Evolutionary conservation across 2,797 vertebrate species (phyloP), one percentile per base, ranked within the genome.

Genomic region (Bradypodion ventrale): DNA sequence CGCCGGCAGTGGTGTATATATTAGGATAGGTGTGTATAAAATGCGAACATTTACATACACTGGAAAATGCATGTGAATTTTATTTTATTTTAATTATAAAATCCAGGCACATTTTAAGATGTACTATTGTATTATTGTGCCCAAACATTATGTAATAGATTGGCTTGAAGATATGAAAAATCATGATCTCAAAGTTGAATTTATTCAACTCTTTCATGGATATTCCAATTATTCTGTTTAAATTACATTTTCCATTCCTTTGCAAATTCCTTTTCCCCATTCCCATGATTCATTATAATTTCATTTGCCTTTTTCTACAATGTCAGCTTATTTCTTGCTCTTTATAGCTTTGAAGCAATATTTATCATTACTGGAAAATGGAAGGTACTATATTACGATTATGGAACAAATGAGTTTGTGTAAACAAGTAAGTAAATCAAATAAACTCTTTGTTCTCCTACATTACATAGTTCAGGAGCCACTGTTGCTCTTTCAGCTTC

Each of bases 401-500:
- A 78, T 8, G 86, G 75, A 89, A 86, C 32, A 85, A 89, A 81
- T 42, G 23, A 65, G 15, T 84, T 85, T 82, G 59, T 27, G 70
- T 90, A 85, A 91, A 91, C 78, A 79, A 85, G 82, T 80, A 88
- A 75, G 76, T 42, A 80, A 19, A 49, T 89, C 74, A 62, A 80
- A 70, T 88, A 85, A 75, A 81, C 37, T 27, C 46, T 37, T 10
- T 72, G 73, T 88, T 88, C 70, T 3, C 8, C 88, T 40, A 12
- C 0, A 1, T 80, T 73, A 73, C 35, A 87, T 59, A 65, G 56
- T 69, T 90, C 65, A 56, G 75, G 75, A 0, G 15, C 13, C 37
- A 80, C 63, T 69, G 27, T 52, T 79, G 74, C 59, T 37, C 44
- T 60, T 75, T 25, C 21, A 77, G 16, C 49, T 86, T 4, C 65